phyloP scores from a whole-genome alignment of 2,113 vertebrate species.

The Thunnus maccoyii region DNA sequence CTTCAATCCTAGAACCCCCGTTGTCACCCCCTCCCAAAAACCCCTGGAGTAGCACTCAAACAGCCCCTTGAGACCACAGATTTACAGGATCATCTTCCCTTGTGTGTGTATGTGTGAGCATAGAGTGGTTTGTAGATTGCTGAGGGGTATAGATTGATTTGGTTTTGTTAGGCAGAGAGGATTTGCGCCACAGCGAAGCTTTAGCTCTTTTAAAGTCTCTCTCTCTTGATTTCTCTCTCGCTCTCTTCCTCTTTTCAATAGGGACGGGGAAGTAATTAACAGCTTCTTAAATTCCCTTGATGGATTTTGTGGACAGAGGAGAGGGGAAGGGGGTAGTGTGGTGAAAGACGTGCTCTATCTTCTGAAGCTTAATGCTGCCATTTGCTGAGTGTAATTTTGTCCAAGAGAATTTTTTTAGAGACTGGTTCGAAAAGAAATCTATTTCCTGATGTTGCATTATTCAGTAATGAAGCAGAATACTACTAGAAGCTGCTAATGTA shows the following conservation, averaged over 20 bases:
- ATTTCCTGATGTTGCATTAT: constrained; percentile 41
- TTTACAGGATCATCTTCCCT: constrained; percentile 78
- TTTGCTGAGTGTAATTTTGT: constrained; percentile 50
- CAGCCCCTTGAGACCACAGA: constrained; percentile 76
- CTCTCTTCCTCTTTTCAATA: constrained; percentile 64
- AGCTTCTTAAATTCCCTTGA: constrained; percentile 80
- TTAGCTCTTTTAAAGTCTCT: constrained; percentile 64
- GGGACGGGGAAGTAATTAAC: constrained; percentile 81
- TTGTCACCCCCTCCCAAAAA: constrained; percentile 51
- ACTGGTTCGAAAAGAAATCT: constrained; percentile 24
- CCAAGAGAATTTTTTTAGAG: constrained; percentile 36
- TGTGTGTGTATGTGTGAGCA: constrained; percentile 56
- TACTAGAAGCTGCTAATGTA: constrained; percentile 61
- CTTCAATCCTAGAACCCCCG: constrained; percentile 63
- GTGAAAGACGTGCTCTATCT: constrained; percentile 36
- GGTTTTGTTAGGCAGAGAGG: constrained; percentile 73
- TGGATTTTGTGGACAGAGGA: constrained; percentile 70
- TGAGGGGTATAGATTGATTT: constrained; percentile 71
- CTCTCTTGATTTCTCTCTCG: constrained; percentile 56
- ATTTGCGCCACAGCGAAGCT: constrained; percentile 65
- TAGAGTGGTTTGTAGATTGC: constrained; percentile 63
- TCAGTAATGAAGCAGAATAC: constrained; percentile 67
- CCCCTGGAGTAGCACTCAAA: constrained; percentile 83
- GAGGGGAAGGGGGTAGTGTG: constrained; percentile 43
- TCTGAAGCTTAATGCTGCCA: constrained; percentile 59